Evolutionary conservation across 2,797 vertebrate genomes (phyloP).

Genomic region (Ctenochaetus hawaiiensis): DNA sequence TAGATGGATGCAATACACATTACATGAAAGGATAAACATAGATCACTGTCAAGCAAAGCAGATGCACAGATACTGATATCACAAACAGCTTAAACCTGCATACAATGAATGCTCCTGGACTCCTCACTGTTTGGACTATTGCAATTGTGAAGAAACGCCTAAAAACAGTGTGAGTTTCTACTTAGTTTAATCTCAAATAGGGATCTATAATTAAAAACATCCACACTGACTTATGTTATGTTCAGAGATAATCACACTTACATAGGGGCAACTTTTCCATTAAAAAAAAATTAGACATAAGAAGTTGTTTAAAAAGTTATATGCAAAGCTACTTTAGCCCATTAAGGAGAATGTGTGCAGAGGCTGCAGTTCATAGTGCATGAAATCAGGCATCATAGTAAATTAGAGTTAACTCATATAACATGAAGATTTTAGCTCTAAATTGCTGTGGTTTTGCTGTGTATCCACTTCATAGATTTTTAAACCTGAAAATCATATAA

Average conservation of each 20-base stretch:
- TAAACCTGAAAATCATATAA: conserved; percentile 17
- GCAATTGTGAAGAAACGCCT: background rate
- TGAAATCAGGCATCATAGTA: no score
- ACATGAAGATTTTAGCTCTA: conserved; percentile 10
- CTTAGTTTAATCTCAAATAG: conserved; percentile 26
- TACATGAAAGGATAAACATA: conserved; percentile 37
- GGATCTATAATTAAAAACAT: conserved; percentile 45
- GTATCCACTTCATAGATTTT: conserved; percentile 10
- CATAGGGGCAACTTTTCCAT: conserved; percentile 18
- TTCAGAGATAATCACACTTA: conserved; percentile 7
- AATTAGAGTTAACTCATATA: conserved; percentile 13
- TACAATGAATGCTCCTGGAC: conserved; percentile 24
- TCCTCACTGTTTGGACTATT: conserved; percentile 15
- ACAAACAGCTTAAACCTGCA: background rate
- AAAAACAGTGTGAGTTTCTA: conserved; percentile 12
- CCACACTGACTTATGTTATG: conserved; percentile 11
- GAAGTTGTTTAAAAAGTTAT: conserved; percentile 18
- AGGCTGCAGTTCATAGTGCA: background rate
- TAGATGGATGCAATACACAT: conserved; percentile 35
- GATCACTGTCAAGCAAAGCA: conserved; percentile 44
- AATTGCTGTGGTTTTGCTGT: conserved; percentile 11
- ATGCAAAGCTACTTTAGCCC: conserved; percentile 16
- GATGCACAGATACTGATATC: conserved; percentile 19
- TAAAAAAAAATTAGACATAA: conserved; percentile 12
- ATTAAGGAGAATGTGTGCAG: conserved; percentile 23